Base-by-base conservation (phyloP, 2,888 invertebrate species). In the Drosophila pseudotalamancana region DNA sequence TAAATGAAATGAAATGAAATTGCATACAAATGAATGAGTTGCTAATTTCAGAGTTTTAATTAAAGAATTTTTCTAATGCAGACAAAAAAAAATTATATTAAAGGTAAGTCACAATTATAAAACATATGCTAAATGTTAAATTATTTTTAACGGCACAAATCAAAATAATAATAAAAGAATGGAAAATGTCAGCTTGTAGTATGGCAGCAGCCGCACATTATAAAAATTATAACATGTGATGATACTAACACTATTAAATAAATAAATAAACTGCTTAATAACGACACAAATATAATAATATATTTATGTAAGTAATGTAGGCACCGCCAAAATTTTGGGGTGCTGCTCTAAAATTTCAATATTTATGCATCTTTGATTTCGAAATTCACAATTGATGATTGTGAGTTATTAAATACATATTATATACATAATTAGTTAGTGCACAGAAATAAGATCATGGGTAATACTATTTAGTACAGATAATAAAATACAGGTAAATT, bases 1-100 rank as follows among this genome's bases (percentile, higher is more conserved):
- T 32, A 23, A 59, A 59, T 32, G 14, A 37, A 42, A 34, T 27
- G 23, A 29, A 56, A 37, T 27, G 27, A 49, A 83, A 71, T 64
- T 83, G 83, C 83, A 84, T 84, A 88, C 88, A 84, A 84, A 79
- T 84, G 70, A 88, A 63, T 31, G 51, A 59, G 59, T 48, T 11
- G 16, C 40, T 40, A 60, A 51, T 39, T 62, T 37, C 37, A n/a
- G 73, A 60, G 71, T 87, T 79, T 71, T 71, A 88, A 77, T 84
- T 88, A 69, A 88, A 84, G 88, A 88, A 88, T 86, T 73, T 56
- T 23, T 14, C 32, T 37, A 45, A 54, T 14, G 66, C 66, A 64
- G 66, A 48, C 56, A 25, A 37, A 55, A 21, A n/a, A 18, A 29
- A 18, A 29, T 4, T 43, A 56, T 32, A n/a, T n/a, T 29, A 25